Percentiles rank a stretch among this genome's conserved stretches.
These are phyloP conservation scores for Sphecodes monilicornis DNA, from an alignment of 2,888 invertebrate genomes.

Conservation along the genomic window DNA sequence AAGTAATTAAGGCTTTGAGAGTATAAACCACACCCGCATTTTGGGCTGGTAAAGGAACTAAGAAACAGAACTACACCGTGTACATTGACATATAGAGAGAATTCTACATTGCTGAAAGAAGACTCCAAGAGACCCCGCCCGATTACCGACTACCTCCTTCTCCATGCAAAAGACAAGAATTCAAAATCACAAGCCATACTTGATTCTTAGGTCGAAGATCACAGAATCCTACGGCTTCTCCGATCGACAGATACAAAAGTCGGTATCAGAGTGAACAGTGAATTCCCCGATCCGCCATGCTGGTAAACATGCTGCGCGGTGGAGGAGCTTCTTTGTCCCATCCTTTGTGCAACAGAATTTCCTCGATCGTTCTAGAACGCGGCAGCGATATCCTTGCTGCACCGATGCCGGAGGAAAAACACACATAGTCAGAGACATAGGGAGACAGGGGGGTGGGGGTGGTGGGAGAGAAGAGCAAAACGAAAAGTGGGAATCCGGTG, in stretches of 20 bases:
- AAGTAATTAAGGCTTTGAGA: no score
- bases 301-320: background rate
- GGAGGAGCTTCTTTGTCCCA: background rate
- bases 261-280: background rate
- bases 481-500: background rate
- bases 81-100: background rate
- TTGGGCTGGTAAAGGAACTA: no score
- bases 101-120: background rate
- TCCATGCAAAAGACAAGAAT: background rate
- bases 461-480: background rate
- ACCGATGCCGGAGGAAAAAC: background rate
- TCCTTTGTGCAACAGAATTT: constrained; percentile 2
- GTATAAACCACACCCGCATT: no score
- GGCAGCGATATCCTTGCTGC: background rate
- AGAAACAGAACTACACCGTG: background rate
- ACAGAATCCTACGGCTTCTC: background rate
- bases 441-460: background rate
- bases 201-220: background rate
- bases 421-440: background rate
- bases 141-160: background rate
- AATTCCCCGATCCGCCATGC: background rate
- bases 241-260: background rate
- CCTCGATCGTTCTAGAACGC: background rate
- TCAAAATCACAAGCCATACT: background rate
- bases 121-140: background rate